Base-by-base conservation (phyloP, 2,113 vertebrate genomes). In the Mixornis gularis region DNA sequence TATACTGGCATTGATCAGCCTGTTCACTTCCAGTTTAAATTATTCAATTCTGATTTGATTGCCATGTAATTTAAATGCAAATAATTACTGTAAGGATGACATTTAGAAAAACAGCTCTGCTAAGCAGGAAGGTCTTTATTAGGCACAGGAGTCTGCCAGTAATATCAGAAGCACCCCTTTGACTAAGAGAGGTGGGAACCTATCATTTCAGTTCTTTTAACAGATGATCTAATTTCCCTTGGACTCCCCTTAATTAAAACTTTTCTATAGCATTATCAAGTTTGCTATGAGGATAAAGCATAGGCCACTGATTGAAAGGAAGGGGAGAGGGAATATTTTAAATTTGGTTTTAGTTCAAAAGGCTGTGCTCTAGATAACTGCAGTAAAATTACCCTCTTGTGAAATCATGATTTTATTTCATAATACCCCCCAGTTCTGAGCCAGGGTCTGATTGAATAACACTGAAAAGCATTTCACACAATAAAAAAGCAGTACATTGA, bases 1-100 rank as follows among this genome's bases (percentile, higher is more conserved):
- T 98, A 98, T 97, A 97, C 96, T 97, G 97, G 97, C 97, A 98
- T 97, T 97, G 97, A 98, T 97, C 97, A 97, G 91, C 96, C 97
- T 96, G 97, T 97, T 98, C 97, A 97, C 95, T 97, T 98, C 97
- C 97, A 97, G 97, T 98, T 98, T 97, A 97, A 98, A 97, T 97
- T 97, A 98, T 97, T 97, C 97, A 96, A 97, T 98, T 98, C 97
- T 97, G 97, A 98, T 98, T 97, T 98, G 98, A 98, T 98, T 98
- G 98, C 96, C 95, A 96, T 97, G 97, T 97, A 98, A 98, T 98
- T 97, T 98, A 97, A 98, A 98, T 98, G 97, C 96, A 97, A 97
- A 98, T 97, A 97, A 98, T 98, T 97, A 98, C 97, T 97, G 94
- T 97, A 98, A 98, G 98, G 97, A 98, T 96, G 89, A 97, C 95